Evolutionary conservation across 1,140 invertebrate genomes (phyloP).

Genomic region (Patella vulgata): DNA sequence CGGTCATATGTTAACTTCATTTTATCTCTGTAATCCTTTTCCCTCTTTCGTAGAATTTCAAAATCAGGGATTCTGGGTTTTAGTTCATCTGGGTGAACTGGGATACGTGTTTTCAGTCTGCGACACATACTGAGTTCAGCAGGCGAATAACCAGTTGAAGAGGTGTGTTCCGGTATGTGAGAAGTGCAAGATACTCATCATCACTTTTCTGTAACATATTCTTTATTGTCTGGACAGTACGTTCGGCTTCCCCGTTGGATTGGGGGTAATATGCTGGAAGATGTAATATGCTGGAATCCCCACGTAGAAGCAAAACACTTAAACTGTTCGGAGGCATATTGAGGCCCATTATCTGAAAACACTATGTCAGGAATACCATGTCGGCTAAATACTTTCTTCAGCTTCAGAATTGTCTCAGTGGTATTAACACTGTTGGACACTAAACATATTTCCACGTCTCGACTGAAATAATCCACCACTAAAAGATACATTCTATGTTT

Average conservation of each 20-base stretch:
- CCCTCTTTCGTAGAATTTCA: neutral
- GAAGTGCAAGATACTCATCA: constrained; percentile 12
- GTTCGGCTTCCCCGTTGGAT: constrained; percentile 40
- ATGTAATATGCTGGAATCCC: constrained; percentile 36
- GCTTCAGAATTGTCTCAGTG: no score
- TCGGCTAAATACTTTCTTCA: constrained; percentile 24
- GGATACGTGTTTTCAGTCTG: constrained; percentile 20
- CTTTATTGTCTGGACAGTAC: constrained; percentile 38
- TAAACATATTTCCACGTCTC: constrained; percentile 42
- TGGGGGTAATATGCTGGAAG: constrained; percentile 25
- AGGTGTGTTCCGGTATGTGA: constrained; percentile 24
- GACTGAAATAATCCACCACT: constrained; percentile 43
- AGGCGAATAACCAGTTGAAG: constrained; percentile 22
- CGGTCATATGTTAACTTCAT: constrained; percentile 1
- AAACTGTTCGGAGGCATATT: constrained; percentile 36
- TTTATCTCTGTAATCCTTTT: constrained; percentile 4
- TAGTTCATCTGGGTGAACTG: constrained; percentile 4
- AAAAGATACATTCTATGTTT: constrained; percentile 24
- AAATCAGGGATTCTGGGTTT: neutral
- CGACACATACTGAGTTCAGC: constrained; percentile 33
- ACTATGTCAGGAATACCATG: constrained; percentile 33
- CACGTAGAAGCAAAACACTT: constrained; percentile 23
- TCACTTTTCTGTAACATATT: constrained; percentile 22
- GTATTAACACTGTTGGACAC: no score
- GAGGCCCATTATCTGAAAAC: constrained; percentile 31